Base-by-base conservation (phyloP, 1,140 invertebrate genomes). In the Triops longicaudatus region DNA sequence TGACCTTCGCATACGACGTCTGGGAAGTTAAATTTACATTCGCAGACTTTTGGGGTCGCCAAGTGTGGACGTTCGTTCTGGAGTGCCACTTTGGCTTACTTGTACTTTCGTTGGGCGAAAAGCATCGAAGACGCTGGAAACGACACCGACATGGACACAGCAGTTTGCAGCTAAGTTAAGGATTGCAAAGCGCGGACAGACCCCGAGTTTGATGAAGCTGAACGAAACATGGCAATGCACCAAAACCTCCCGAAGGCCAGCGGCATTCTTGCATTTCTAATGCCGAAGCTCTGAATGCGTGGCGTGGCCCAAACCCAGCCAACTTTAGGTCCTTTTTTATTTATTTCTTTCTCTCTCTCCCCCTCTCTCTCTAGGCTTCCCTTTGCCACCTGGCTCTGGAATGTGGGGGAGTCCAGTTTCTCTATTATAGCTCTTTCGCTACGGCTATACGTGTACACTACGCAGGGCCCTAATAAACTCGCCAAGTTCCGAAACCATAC, bases 231-330 rank as follows among this genome's bases (percentile, higher is more conserved):
- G 50, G 50, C 50, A 63, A 63, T 63, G 50, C 50, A 63, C 50
- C 50, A 63, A 63, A 63, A 63, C 50, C 50, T 63, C 50, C 50
- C n/a, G 50, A 63, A 63, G 50, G 50, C 50, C 50, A 63, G 50
- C 50, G 50, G 50, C 50, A 63, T 63, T 63, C 50, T 63, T 63
- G 50, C 50, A 63, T 63, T 63, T 63, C 50, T 63, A 63, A 63
- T 63, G 50, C 50, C 50, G 50, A n/a, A 63, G 50, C 50, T 63
- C 50, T 63, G 50, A 63, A 63, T 63, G 50, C 50, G 50, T 63
- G 50, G 50, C 50, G 50, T 63, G 50, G 50, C 50, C 50, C 50
- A 63, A 63, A 22, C 50, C 50, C 50, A 63, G 50, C 50, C 50
- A 63, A 63, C 50, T 63, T 37, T 37, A 2, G 31, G 31, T 37